phyloP scores from a whole-genome alignment of 2,113 vertebrate species.

The Ptyas mucosa region DNA sequence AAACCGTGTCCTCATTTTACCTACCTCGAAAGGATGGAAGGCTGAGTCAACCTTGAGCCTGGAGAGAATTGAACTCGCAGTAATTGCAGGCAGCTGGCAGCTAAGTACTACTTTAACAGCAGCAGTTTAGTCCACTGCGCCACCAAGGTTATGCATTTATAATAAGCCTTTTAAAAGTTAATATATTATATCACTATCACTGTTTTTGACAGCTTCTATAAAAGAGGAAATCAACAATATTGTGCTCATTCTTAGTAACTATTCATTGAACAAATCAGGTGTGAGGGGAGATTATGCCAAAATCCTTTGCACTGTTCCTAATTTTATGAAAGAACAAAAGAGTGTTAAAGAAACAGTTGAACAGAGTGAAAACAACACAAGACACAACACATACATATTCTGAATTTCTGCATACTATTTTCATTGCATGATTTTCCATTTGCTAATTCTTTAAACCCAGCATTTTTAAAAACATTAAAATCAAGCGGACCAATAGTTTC shows the following conservation, averaged over 20 bases:
- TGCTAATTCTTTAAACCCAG: not conserved
- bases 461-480: not conserved
- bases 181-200: not conserved
- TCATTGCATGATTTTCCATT: not conserved
- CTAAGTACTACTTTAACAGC: too few species aligned
- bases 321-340: not conserved
- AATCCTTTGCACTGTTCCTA: not conserved
- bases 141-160: not conserved
- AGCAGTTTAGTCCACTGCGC: too few species aligned
- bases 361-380: not conserved
- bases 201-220: not conserved
- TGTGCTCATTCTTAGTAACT: not conserved
- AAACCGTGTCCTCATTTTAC: too few species aligned
- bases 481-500: not conserved
- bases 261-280: not conserved
- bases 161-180: not conserved
- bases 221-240: not conserved
- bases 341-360: not conserved
- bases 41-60: too few species aligned
- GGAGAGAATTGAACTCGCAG: too few species aligned
- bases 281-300: not conserved
- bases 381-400: not conserved
- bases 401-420: not conserved
- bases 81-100: too few species aligned
- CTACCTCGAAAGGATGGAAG: too few species aligned